phyloP scores from a whole-genome alignment of 2,797 vertebrate genomes.

The Cetoscarus ocellatus region DNA sequence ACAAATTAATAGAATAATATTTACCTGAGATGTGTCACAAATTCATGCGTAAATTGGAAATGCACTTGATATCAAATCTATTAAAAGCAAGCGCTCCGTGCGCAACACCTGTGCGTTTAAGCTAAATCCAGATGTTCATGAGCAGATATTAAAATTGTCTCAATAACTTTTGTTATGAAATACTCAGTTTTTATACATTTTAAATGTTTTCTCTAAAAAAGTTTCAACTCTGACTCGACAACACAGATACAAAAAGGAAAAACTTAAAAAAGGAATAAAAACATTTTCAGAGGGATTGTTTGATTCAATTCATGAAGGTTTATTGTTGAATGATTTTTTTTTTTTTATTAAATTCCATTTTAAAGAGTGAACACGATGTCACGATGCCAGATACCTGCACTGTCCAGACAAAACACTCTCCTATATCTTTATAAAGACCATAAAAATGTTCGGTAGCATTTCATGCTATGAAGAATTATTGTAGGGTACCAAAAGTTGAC shows the following conservation, averaged over 20 bases:
- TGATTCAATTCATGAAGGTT: slow-evolving; percentile 69
- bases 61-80: background rate
- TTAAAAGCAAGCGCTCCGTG: slow-evolving; percentile 22
- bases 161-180: background rate
- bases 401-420: slow-evolving; percentile 45
- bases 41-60: background rate
- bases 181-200: slow-evolving; percentile 10
- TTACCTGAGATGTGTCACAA: background rate
- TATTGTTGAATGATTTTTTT: slow-evolving; percentile 70
- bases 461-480: slow-evolving; percentile 38
- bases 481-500: slow-evolving; percentile 21
- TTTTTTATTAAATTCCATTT: slow-evolving; percentile 60
- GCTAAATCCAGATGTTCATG: slow-evolving; percentile 18
- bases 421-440: slow-evolving; percentile 34
- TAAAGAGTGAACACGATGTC: slow-evolving; percentile 85
- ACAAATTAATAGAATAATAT: too few relatives aligned
- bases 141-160: slow-evolving; percentile 19
- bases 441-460: slow-evolving; percentile 20
- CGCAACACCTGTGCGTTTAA: slow-evolving; percentile 30
- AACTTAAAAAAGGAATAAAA: slow-evolving; percentile 45
- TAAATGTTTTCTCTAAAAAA: slow-evolving; percentile 5
- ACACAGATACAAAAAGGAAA: slow-evolving; percentile 55
- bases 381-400: slow-evolving; percentile 22
- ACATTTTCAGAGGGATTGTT: slow-evolving; percentile 60
- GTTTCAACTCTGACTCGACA: slow-evolving; percentile 3